These are phyloP conservation scores for Camponotus vicinus DNA, from an alignment of 1,140 invertebrate genomes.

Conservation along the genomic window DNA sequence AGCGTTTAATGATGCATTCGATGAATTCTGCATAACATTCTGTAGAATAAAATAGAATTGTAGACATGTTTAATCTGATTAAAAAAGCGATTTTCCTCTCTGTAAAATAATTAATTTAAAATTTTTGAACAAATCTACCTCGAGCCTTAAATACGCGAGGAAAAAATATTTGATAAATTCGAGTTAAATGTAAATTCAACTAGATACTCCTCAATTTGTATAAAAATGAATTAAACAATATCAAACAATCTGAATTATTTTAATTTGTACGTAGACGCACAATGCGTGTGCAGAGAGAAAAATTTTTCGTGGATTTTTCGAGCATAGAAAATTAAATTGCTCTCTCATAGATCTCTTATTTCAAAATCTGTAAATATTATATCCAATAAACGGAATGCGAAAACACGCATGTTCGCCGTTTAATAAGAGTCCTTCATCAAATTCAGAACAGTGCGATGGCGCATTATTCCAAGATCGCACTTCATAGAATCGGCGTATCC, in stretches of 20 bases:
- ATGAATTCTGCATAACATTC: background rate
- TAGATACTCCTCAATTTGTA: constrained; percentile 1
- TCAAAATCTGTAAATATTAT: constrained; percentile 28
- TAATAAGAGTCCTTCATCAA: constrained; percentile 55
- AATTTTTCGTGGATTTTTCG: constrained; percentile 9
- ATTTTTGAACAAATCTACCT: background rate
- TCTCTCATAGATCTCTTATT: constrained; percentile 34
- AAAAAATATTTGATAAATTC: background rate
- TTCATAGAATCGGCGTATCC: constrained; percentile 9
- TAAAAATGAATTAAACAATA: constrained; percentile 27
- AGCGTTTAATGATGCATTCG: background rate
- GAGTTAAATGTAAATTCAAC: constrained; percentile 34
- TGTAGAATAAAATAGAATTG: background rate
- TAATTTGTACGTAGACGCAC: constrained; percentile 7
- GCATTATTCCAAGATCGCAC: constrained; percentile 35
- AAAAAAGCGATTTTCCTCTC: background rate
- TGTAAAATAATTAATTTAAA: constrained; percentile 26
- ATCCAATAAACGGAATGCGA: constrained; percentile 2
- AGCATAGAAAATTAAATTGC: constrained; percentile 14
- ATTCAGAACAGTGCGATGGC: background rate
- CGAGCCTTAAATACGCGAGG: background rate
- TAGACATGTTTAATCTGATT: background rate
- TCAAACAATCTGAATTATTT: constrained; percentile 2
- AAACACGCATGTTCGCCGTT: constrained; percentile 8
- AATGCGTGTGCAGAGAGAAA: constrained; percentile 9